Evolutionary conservation across 1,140 invertebrate genomes (phyloP), one percentile per base, ranked within the genome.

Genomic region (Drosophila navojoa): DNA sequence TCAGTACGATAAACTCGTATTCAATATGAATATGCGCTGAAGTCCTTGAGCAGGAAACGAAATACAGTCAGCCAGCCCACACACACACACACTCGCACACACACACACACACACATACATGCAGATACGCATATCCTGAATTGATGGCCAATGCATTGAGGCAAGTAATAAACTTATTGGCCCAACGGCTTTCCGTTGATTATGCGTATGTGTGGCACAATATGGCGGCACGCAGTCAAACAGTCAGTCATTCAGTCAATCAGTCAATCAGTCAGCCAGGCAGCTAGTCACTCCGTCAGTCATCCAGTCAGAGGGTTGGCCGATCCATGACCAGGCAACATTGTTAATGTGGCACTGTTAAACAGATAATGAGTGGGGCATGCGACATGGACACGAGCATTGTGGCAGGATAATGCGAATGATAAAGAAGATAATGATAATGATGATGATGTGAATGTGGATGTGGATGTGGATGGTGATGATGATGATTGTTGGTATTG

Each of bases 331-430:
- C 74, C 80, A 71, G 69, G 85, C 68, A 60, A 69, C 77, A 73
- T 80, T 77, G 85, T 89, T 89, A 89, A 89, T 89, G 79, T 89
- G 85, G 79, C 84, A 89, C 79, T 89, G 84, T 89, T 89, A 89
- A 89, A 84, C 84, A 89, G 84, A 89, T 89, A 89, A 89, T 89
- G 84, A 84, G 71, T 55, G 53, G 54, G 63, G 63, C 54, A 60
- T 54, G 72, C 70, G 67, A 68, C 63, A 79, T 50, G 25, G 19
- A 49, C 60, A 53, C 10, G 27, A 47, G 22, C 71, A 64, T 55
- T 63, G 38, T 77, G 79, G 42, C 55, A 58, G 60, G 49, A 69
- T 49, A 40, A 69, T 67, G 57, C 32, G 16, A 22, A 49, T 40
- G 64, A 71, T 47, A 57, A 57, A 62, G 66, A 16, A 54, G 59